Percentiles rank a stretch among this genome's conserved stretches.
Conservation (phyloP, 2,113 vertebrate species). For the Pseudopodoces humilis region DNA sequence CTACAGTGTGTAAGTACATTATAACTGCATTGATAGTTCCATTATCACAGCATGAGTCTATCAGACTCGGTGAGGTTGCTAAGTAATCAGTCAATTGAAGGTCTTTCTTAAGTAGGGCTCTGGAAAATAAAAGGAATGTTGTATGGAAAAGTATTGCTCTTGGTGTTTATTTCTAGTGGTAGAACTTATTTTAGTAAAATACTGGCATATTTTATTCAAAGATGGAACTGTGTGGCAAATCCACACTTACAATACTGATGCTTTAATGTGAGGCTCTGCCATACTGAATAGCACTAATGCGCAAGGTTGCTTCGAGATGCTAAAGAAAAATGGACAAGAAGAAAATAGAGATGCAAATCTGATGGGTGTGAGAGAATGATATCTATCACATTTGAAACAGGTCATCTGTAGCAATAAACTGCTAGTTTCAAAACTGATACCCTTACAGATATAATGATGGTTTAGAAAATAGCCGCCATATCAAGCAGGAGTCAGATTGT, state of each 20-base stretch:
- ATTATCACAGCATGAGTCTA: conserved; percentile 73
- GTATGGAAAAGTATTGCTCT: neutral
- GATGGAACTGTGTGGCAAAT: conserved; percentile 10
- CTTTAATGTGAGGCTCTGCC: conserved; percentile 44
- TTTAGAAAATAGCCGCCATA: conserved; percentile 8
- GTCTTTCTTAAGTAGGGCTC: conserved; percentile 51
- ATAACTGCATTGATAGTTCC: conserved; percentile 66
- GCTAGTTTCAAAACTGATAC: conserved; percentile 57
- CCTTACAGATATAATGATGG: conserved; percentile 29
- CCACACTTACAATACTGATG: neutral
- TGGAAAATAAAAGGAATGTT: conserved; percentile 58
- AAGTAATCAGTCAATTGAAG: conserved; percentile 72
- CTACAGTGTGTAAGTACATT: conserved; percentile 48
- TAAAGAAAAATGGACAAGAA: conserved; percentile 40
- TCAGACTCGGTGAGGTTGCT: conserved; percentile 38
- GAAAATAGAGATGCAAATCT: conserved; percentile 62
- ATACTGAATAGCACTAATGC: conserved; percentile 7
- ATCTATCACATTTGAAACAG: conserved; percentile 53
- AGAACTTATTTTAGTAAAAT: conserved; percentile 35
- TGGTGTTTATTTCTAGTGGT: conserved; percentile 24
- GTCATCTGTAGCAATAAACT: conserved; percentile 60
- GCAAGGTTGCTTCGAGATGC: neutral
- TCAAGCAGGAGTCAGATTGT: conserved; percentile 28
- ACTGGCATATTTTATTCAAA: conserved; percentile 60
- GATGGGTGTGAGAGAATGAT: conserved; percentile 15